Base-by-base conservation (phyloP, 1,140 invertebrate genomes). In the Drosophila willistoni region DNA sequence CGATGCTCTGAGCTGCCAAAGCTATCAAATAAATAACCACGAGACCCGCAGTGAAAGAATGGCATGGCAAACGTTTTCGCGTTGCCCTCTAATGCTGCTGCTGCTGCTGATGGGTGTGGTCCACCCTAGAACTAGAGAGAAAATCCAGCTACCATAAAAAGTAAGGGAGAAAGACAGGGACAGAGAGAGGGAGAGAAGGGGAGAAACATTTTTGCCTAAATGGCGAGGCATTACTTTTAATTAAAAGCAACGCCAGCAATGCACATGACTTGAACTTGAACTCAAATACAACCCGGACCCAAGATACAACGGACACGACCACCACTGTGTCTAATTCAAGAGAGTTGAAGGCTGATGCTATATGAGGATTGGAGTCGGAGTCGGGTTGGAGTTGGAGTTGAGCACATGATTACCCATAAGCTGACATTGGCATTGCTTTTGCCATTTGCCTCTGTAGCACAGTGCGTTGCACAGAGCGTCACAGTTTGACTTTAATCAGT, bases 1-100 rank as follows among this genome's bases (percentile, higher is more conserved):
- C 44, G 10, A 44, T 66, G 47, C 39, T 56, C 64, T 65, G 73
- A 77, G 44, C 75, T 86, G 80, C 72, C 84, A 80, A 84, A 84
- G 80, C 81, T 72, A 89, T 89, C 84, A 89, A 89, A 89, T 89
- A 89, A 89, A 89, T 89, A 89, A 90, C 73, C 77, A 59, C 77
- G 77, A 73, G 79, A 87, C 80, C 84, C 84, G 80, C 83, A 81
- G 71, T 83, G 74, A 79, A 79, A 89, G 80, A 83, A 86, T 78
- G 75, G 65, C 67, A 65, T 66, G 68, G 73, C 65, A 64, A 65
- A 51, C 3, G 44, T 51, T 51, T 29, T 51, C 19, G 75, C 64
- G 68, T 62, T 68, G 60, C 77, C 57, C 63, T 68, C 77, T 77
- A 85, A 84, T 83, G 81, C 36, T 39, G 36, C 34, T 36, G 34